A percentile compares a stretch with the other conserved stretches of the same genome.
Evolutionary conservation across 2,888 invertebrate genomes (phyloP).

Genomic region (Eustalomyia histrio): DNA sequence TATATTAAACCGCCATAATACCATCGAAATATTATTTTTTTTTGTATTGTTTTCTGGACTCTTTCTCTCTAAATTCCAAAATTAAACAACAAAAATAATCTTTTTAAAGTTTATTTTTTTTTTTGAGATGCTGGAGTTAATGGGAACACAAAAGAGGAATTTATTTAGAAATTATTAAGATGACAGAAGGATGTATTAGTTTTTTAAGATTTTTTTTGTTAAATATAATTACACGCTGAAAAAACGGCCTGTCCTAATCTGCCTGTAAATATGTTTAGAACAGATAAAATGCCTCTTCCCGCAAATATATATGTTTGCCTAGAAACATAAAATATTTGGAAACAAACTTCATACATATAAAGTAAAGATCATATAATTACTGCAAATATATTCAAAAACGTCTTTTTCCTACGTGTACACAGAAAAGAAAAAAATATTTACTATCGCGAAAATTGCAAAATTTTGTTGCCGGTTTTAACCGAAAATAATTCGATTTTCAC

Average conservation of each 20-base stretch:
- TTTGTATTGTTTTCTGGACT: not conserved
- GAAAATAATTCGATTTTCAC: too few species aligned
- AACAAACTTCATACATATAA: too few species aligned
- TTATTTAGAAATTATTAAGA: not conserved
- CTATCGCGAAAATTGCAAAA: not conserved
- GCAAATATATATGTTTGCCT: too few species aligned
- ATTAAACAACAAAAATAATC: not conserved
- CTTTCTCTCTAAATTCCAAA: not conserved
- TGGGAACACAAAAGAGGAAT: not conserved
- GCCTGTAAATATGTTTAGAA: too few species aligned
- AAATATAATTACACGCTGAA: too few species aligned
- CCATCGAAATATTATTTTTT: not conserved
- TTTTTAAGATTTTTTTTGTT: not conserved
- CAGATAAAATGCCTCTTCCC: too few species aligned
- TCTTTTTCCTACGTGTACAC: too few species aligned
- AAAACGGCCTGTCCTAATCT: too few species aligned
- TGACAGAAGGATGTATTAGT: not conserved
- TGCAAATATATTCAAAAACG: too few species aligned
- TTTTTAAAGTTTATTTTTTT: not conserved
- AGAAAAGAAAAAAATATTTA: not conserved
- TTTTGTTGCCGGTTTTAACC: too few species aligned
- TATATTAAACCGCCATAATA: not conserved
- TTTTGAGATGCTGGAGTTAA: not conserved
- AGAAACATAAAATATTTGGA: too few species aligned
- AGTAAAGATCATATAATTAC: too few species aligned